Evolutionary conservation across 2,113 vertebrate species (phyloP).

Genomic region (Lophochroa leadbeateri): DNA sequence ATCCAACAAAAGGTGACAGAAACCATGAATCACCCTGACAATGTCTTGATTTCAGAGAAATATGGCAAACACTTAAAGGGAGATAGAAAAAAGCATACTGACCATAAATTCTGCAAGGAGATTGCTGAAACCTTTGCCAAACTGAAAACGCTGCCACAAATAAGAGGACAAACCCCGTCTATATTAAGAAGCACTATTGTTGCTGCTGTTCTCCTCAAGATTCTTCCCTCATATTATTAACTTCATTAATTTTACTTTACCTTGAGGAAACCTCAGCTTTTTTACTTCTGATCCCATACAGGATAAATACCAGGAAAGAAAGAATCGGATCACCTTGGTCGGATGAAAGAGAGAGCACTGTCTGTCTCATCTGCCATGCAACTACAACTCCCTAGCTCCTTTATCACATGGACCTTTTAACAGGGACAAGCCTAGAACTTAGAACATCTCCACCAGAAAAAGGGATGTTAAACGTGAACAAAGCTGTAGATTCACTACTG

Average conservation of each 20-base stretch:
- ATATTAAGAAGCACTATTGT: neutral
- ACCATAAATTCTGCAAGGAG: neutral
- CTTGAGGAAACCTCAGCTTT: neutral
- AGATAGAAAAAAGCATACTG: neutral
- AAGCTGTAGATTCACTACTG: neutral
- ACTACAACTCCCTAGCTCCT: neutral
- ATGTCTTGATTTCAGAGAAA: constrained; percentile 8
- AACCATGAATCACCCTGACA: neutral
- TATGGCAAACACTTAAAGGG: neutral
- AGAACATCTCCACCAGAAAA: neutral
- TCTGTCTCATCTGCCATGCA: neutral
- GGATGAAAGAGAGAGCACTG: neutral
- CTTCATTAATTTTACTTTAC: neutral
- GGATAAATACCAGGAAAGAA: neutral
- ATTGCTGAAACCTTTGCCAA: neutral
- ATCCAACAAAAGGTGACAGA: neutral
- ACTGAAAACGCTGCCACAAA: neutral
- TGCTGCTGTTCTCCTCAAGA: neutral
- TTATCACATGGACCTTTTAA: neutral
- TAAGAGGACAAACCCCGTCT: neutral
- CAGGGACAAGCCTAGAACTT: neutral
- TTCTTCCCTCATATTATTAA: neutral
- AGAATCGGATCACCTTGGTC: neutral
- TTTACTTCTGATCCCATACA: neutral
- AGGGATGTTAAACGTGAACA: neutral